These are phyloP conservation scores for Danaus plexippus DNA, from an alignment of 1,140 invertebrate species.

Conservation along the genomic window DNA sequence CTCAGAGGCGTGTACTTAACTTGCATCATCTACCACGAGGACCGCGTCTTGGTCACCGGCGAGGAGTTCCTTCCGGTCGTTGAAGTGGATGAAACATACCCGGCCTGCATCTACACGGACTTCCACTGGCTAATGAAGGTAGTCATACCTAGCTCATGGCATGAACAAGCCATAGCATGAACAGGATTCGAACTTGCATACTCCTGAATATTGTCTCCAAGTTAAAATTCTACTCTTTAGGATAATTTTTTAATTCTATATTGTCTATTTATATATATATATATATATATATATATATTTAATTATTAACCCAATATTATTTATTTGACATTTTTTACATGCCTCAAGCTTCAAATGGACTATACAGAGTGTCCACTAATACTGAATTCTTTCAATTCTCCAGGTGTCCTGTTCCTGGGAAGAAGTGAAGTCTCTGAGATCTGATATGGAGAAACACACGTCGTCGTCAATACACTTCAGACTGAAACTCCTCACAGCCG, in stretches of 20 bases:
- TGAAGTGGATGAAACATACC: slow-evolving; percentile 96
- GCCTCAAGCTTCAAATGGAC: no score
- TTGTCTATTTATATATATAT: no score
- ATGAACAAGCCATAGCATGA: no score
- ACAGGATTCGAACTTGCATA: no score
- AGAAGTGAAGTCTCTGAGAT: slow-evolving; percentile 89
- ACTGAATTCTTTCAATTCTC: background rate
- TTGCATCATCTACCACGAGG: slow-evolving; percentile 93
- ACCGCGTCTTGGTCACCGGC: slow-evolving; percentile 94
- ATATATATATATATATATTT: no score
- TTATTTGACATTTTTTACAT: no score
- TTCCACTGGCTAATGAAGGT: slow-evolving; percentile 99
- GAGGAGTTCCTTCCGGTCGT: slow-evolving; percentile 97
- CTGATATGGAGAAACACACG: slow-evolving; percentile 94
- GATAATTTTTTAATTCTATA: no score
- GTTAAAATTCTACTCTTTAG: no score
- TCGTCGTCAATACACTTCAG: slow-evolving; percentile 92
- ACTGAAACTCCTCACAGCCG: slow-evolving; percentile 91
- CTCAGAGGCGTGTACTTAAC: slow-evolving; percentile 92
- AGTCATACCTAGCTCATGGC: slow-evolving; percentile 15
- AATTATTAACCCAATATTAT: no score
- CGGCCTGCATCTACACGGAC: slow-evolving; percentile 90
- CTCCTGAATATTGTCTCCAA: no score
- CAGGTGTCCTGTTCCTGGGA: slow-evolving; percentile 95
- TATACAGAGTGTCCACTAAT: no score